Evolutionary conservation across 2,113 vertebrate species (phyloP).

Genomic region (Oreocharis arfaki): DNA sequence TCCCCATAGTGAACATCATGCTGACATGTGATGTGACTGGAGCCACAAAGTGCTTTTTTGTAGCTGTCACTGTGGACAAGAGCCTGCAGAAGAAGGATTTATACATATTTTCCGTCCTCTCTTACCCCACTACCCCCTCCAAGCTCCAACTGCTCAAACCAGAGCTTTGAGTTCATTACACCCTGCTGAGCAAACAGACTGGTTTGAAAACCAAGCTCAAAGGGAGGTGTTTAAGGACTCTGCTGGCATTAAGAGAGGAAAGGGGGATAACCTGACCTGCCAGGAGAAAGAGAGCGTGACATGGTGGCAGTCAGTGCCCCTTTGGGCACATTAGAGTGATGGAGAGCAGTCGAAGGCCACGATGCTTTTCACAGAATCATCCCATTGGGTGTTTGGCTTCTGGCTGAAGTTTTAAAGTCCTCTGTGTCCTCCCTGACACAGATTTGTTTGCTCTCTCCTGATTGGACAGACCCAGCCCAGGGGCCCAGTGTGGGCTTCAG

Average conservation of each 20-base stretch:
- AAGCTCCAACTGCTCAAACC: not conserved
- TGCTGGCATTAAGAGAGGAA: not conserved
- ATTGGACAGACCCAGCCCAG: not conserved
- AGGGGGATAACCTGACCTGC: not conserved
- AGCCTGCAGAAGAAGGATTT: not conserved
- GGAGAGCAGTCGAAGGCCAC: fast-evolving
- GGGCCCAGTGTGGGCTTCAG: not conserved
- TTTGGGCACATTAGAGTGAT: not conserved
- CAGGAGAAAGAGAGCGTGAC: not conserved
- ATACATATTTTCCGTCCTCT: not conserved
- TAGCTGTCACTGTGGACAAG: not conserved
- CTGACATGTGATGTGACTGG: not conserved
- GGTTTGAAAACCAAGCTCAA: not conserved
- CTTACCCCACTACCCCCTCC: not conserved
- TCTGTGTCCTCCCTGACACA: not conserved
- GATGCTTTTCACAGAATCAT: not conserved
- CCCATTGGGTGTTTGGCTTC: not conserved
- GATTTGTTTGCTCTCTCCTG: not conserved
- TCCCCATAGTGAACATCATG: not conserved
- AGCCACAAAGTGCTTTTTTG: conserved; percentile 3
- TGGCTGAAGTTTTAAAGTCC: not conserved
- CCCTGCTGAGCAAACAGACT: not conserved
- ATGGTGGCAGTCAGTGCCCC: not conserved
- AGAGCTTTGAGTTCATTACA: not conserved
- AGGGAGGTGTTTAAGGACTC: not conserved